phyloP scores from a whole-genome alignment of 2,113 vertebrate species.

The Irena cyanogastra region DNA sequence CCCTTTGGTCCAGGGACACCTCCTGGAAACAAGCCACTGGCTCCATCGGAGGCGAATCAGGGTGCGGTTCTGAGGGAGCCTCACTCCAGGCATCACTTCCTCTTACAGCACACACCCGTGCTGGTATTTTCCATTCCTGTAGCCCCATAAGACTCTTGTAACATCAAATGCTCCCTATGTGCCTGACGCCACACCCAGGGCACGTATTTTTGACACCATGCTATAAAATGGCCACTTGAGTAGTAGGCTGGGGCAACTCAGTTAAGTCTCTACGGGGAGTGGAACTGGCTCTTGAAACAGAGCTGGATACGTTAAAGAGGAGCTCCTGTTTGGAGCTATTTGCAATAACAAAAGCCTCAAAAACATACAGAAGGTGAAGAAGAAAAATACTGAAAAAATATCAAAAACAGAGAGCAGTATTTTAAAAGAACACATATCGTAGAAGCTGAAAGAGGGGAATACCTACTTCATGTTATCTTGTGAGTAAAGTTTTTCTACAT shows the following conservation, averaged over 20 bases:
- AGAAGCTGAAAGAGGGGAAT: background rate
- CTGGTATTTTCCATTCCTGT: constrained; percentile 2
- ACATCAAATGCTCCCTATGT: background rate
- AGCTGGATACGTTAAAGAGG: background rate
- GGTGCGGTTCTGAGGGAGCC: background rate
- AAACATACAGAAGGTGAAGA: background rate
- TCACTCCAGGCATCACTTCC: constrained; percentile 11
- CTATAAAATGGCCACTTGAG: background rate
- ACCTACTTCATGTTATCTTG: background rate
- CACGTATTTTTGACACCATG: background rate
- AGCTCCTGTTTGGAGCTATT: background rate
- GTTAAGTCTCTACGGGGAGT: accelerated
- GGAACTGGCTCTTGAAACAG: background rate
- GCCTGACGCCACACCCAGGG: background rate
- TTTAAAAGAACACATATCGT: background rate
- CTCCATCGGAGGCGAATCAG: accelerated
- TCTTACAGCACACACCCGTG: background rate
- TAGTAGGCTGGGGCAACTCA: background rate
- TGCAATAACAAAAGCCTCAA: background rate
- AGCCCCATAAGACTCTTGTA: background rate
- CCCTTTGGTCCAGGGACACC: background rate
- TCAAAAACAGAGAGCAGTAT: background rate
- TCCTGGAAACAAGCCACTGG: background rate
- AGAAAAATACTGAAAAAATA: background rate
- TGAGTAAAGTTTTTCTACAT: background rate